These are phyloP conservation scores for Melanocharis versteri DNA, from an alignment of 2,113 vertebrate genomes.

Conservation along the genomic window DNA sequence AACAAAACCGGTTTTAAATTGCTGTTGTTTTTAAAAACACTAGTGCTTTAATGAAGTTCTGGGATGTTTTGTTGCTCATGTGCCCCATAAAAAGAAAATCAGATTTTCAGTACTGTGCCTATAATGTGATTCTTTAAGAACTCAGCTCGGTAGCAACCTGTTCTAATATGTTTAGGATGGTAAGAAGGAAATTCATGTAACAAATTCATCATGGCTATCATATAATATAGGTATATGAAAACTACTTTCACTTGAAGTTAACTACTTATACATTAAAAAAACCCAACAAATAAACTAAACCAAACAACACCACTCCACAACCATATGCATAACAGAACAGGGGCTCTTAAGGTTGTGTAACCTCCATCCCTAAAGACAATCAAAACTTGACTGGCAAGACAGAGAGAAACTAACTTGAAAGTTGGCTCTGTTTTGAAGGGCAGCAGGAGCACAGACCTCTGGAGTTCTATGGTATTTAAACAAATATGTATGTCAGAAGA, in stretches of 20 bases:
- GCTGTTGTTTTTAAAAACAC: not conserved
- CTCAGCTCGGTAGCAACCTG: not conserved
- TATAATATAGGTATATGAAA: not conserved
- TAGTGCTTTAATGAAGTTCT: not conserved
- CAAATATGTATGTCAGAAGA: not conserved
- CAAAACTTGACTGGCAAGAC: not conserved
- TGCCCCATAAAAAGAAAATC: constrained; percentile 15
- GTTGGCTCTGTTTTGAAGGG: not conserved
- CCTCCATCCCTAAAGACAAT: not conserved
- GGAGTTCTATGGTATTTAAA: not conserved
- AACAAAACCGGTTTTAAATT: constrained; percentile 20
- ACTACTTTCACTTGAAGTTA: not conserved
- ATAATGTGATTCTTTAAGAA: not conserved
- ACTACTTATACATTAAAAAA: not conserved
- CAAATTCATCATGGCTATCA: not conserved
- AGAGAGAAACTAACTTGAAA: not conserved
- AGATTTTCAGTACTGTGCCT: not conserved
- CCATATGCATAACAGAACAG: not conserved
- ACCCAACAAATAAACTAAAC: not conserved
- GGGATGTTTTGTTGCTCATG: not conserved
- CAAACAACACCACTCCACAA: not conserved
- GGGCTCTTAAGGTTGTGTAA: not conserved
- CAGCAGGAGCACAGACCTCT: not conserved
- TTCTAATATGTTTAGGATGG: not conserved
- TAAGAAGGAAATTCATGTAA: not conserved